Base-by-base conservation (phyloP, 2,113 vertebrate species). In the Stegastes partitus region DNA sequence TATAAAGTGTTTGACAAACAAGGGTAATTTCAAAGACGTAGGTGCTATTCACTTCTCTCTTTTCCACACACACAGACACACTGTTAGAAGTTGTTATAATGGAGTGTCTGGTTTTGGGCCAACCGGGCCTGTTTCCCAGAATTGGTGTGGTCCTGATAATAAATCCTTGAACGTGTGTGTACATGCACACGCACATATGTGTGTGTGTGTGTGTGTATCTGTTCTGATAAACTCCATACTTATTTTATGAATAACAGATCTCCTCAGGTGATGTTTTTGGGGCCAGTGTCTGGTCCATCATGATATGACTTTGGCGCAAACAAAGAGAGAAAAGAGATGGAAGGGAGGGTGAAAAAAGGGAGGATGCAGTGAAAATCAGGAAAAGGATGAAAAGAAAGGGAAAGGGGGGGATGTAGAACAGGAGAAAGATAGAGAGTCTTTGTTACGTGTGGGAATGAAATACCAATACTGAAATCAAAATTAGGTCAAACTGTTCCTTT, bases 111-210 rank as follows among this genome's bases (percentile, higher is more conserved):
- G 57, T 84, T 63, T 67, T 34, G n/a, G 47, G 73, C 79, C 74
- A 84, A 39, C 14, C 1, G 14, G 75, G 63, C 79, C 62, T 22
- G 18, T 39, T 82, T 77, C 86, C 68, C 71, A 80, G 79, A 81
- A 79, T 19, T 56, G 51, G 23, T 72, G 70, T 76, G 61, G 77
- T 67, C 62, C 62, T 84, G 22, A 85, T 77, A 68, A 55, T 70
- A 25, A 63, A 47, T 74, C 69, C 26, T 21, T 47, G 19, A 31
- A 3, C 54, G 44, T 15, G 0, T 55, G 59, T 64, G 39, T 55
- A 1, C n/a, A 42, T 42, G 39, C 11, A 42, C 11, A 42, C 12
- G 39, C 39, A 42, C 39, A 42, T 42, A 12, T 42, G 31, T 37
- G 9, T 5, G n/a, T 68, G 21, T 42, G 31, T 37, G 9, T 5